These are phyloP conservation scores for Orthosia gothica DNA, from an alignment of 2,888 invertebrate species.

Conservation along the genomic window DNA sequence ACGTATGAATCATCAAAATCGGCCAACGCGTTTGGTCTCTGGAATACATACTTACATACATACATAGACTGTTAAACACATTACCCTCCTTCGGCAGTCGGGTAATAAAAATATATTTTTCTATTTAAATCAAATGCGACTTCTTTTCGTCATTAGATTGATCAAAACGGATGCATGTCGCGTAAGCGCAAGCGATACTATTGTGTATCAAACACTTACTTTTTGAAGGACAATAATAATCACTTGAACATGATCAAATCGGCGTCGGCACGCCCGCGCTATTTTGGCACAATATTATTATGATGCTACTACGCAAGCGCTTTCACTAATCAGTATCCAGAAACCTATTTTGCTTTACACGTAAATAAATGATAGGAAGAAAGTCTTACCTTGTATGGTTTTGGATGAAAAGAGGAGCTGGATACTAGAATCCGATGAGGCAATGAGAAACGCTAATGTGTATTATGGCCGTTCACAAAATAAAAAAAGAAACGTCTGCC, in stretches of 20 bases:
- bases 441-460: neutral
- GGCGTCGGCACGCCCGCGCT: slow-evolving; percentile 1
- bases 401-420: neutral
- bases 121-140: neutral
- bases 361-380: neutral
- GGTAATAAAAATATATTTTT: neutral
- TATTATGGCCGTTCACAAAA: slow-evolving; percentile 1
- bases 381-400: slow-evolving; percentile 35
- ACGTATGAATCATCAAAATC: too few relatives aligned
- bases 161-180: neutral
- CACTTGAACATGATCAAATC: neutral
- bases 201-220: neutral
- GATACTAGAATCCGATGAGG: neutral
- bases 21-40: too few relatives aligned
- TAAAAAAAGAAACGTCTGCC: neutral
- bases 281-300: slow-evolving; percentile 4
- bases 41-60: too few relatives aligned
- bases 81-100: too few relatives aligned
- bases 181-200: neutral
- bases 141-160: neutral
- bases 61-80: too few relatives aligned
- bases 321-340: neutral
- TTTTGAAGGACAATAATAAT: slow-evolving; percentile 12
- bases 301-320: neutral
- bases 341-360: neutral